A percentile compares a stretch with the other conserved stretches of the same genome.
These are phyloP conservation scores for Chlorops oryzae DNA, from an alignment of 1,140 invertebrate species.

Conservation along the genomic window DNA sequence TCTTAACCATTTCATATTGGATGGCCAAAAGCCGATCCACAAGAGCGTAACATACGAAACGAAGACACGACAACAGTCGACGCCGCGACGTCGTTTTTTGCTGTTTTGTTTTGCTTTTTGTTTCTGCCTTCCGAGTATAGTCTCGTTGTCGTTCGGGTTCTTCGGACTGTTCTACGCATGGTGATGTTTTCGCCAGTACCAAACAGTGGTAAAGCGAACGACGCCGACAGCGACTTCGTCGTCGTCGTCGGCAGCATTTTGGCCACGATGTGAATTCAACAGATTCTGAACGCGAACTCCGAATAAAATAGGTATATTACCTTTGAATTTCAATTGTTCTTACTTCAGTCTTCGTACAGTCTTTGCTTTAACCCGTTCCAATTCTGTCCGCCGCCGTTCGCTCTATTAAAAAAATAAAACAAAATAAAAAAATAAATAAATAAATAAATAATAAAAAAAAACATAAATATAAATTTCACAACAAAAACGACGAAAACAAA, in stretches of 20 bases:
- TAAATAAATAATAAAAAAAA: slow-evolving; percentile 1
- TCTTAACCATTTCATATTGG: no score
- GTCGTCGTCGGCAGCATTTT: slow-evolving; percentile 16
- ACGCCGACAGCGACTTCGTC: slow-evolving; percentile 11
- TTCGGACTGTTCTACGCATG: no score
- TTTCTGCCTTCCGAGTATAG: no score
- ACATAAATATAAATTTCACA: slow-evolving; percentile 1
- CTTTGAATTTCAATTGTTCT: slow-evolving; percentile 48
- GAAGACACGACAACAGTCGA: no score
- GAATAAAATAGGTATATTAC: slow-evolving; percentile 49
- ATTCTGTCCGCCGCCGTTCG: slow-evolving; percentile 44
- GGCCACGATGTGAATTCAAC: slow-evolving; percentile 23
- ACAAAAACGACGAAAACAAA: not conserved
- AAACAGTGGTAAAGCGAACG: no score
- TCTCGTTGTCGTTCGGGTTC: no score
- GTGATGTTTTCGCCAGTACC: no score
- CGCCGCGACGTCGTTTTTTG: no score
- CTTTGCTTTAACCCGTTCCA: slow-evolving; percentile 50
- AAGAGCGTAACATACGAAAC: no score
- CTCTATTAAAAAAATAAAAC: not conserved
- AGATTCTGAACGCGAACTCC: slow-evolving; percentile 37
- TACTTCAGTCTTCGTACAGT: slow-evolving; percentile 50
- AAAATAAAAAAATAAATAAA: not conserved
- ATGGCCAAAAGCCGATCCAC: no score
- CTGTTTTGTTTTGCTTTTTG: no score